Percentiles rank a stretch among this genome's conserved stretches.
These are phyloP conservation scores for Rhadinocentrus ornatus DNA, from an alignment of 2,797 vertebrate genomes.

Conservation along the genomic window DNA sequence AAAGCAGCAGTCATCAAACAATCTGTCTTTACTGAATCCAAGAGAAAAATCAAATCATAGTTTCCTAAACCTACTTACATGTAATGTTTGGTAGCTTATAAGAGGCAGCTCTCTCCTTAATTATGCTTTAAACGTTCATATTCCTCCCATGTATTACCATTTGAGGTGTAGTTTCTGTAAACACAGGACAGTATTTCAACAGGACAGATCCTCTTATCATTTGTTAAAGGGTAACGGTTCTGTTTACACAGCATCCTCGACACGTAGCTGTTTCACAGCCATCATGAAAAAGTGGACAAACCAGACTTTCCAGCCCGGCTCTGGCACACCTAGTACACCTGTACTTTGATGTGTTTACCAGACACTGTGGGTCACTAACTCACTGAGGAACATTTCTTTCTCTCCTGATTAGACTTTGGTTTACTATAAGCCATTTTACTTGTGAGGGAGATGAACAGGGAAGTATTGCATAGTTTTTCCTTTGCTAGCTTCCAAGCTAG, in stretches of 20 bases:
- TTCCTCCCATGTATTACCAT: background rate
- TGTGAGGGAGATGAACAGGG: background rate
- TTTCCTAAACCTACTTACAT: background rate
- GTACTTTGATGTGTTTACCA: conserved; percentile 55
- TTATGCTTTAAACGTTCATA: background rate
- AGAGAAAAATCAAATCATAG: conserved; percentile 7
- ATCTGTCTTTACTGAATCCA: background rate
- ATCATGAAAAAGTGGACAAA: conserved; percentile 41
- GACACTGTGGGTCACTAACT: conserved; percentile 50
- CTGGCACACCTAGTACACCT: conserved; percentile 59
- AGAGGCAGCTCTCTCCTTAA: too few relatives aligned
- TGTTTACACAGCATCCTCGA: conserved; percentile 43
- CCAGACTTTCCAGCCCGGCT: conserved; percentile 60
- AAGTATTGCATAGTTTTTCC: background rate
- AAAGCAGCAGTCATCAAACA: conserved; percentile 17
- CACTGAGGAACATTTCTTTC: conserved; percentile 23
- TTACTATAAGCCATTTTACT: conserved; percentile 1
- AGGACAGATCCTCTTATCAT: conserved; percentile 9
- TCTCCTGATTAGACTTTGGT: background rate
- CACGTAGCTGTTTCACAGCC: background rate
- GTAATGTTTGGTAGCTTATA: background rate
- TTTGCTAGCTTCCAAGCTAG: background rate
- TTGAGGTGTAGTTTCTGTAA: background rate
- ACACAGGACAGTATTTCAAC: background rate
- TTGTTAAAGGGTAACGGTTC: conserved; percentile 16